Conservation (phyloP, 1,140 invertebrate genomes). For the Sitophilus oryzae region DNA sequence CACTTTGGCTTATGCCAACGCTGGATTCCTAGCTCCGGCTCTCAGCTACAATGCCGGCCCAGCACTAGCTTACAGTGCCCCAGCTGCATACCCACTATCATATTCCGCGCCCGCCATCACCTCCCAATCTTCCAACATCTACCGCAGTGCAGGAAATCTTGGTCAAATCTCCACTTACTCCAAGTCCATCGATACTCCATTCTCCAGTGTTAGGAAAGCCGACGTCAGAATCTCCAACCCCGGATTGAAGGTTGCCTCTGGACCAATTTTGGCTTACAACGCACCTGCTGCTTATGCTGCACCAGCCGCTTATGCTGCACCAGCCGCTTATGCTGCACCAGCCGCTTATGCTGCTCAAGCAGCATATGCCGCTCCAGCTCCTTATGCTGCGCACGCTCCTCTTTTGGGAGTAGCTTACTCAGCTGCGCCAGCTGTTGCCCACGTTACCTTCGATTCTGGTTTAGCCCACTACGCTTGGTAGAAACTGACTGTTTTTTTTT, state of each 20-base stretch:
- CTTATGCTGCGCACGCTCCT: slow-evolving; percentile 42
- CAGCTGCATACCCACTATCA: slow-evolving; percentile 42
- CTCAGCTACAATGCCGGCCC: slow-evolving; percentile 27
- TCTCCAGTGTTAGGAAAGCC: slow-evolving; percentile 58
- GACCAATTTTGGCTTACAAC: slow-evolving; percentile 22
- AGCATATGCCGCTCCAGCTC: slow-evolving; percentile 36
- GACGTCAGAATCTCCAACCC: slow-evolving; percentile 61
- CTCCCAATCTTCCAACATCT: slow-evolving; percentile 56
- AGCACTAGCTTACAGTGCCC: slow-evolving; percentile 29
- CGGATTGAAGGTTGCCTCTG: slow-evolving; percentile 45
- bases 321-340: slow-evolving; percentile 28
- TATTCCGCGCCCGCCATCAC: slow-evolving; percentile 46
- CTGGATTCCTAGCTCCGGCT: slow-evolving; percentile 51
- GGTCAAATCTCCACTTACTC: slow-evolving; percentile 57
- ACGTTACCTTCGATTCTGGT: slow-evolving; percentile 57
- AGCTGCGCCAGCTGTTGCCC: slow-evolving; percentile 59
- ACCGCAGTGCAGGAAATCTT: slow-evolving; percentile 56
- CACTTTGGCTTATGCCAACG: slow-evolving; percentile 57
- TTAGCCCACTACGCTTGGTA: slow-evolving; percentile 49
- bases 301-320: slow-evolving; percentile 42
- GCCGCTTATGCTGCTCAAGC: slow-evolving; percentile 41
- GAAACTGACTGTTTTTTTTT: not conserved
- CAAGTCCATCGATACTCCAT: slow-evolving; percentile 62
- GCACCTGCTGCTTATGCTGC: slow-evolving; percentile 16
- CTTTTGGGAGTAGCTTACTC: slow-evolving; percentile 47